Base-by-base conservation (phyloP, 2,888 invertebrate species). In the Thysanoteuthis rhombus region DNA sequence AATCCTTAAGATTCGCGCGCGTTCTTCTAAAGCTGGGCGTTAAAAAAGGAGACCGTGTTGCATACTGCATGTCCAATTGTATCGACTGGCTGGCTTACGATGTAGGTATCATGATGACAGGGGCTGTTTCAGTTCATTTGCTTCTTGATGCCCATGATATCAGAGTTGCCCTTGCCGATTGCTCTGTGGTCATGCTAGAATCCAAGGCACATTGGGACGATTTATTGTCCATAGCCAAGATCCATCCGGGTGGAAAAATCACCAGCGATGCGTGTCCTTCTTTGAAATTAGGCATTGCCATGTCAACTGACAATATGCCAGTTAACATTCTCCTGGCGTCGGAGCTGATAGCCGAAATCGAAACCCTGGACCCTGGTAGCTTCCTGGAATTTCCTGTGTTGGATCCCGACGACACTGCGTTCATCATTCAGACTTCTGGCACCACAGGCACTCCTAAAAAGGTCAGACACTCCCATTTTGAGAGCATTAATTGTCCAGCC, bases 71-170 rank as follows among this genome's bases (percentile, higher is more conserved):
- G 2, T 42, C 91, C n/a, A 91, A 91, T 32, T 40, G 91, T 19
- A 42, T 91, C 32, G 42, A 91, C 32, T 91, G 91, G 91, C 22
- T 91, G 91, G n/a, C 3, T 22, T 91, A 91, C n/a, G 91, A 91
- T 10, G 42, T 91, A 32, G 91, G 91, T n/a, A 91, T 91, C 42
- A 91, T 91, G 91, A 91, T 42, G 42, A n/a, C 91, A n/a, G 91
- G 91, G 39, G 91, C 32, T 2, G 12, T n/a, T 40, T 25, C 91
- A 16, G n/a, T 91, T 0, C 40, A 42, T 42, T 28, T 91, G 42
- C 28, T 91, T 32, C 42, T 91, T 91, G 42, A 32, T 32, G 40
- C 42, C 3, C 0, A 42, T 22, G 42, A 91, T 40, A 91, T 91
- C 32, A 91, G n/a, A 8, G 16, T 19, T 28, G 39, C 42, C 28